Percentiles rank a stretch among this genome's conserved stretches.
Conservation (phyloP, 2,797 vertebrate genomes). For the Psittacula derbiana region DNA sequence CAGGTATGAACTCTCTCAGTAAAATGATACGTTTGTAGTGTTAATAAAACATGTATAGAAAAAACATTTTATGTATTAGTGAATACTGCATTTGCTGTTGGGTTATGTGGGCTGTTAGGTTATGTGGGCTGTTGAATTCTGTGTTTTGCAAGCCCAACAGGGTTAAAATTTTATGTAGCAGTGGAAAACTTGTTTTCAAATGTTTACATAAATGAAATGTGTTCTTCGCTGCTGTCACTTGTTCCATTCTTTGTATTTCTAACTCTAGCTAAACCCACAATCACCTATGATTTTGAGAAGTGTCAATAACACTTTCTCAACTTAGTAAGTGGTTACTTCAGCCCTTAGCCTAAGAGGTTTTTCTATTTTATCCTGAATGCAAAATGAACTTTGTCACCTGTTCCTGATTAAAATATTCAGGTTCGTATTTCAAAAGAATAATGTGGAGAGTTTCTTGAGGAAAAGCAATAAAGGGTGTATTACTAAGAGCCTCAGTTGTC, state of each 20-base stretch:
- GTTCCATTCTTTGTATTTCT: background rate
- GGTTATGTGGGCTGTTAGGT: background rate
- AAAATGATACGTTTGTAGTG: background rate
- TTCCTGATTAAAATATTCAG: background rate
- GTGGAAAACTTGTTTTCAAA: background rate
- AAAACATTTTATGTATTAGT: background rate
- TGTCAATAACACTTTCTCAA: background rate
- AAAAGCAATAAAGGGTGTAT: background rate
- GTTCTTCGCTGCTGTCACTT: background rate
- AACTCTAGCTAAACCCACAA: background rate
- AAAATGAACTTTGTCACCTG: background rate
- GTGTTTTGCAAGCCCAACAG: background rate
- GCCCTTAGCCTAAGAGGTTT: background rate
- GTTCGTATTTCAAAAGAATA: background rate
- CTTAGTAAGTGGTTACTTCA: background rate
- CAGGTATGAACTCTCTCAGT: slow-evolving; percentile 79
- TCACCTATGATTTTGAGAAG: background rate
- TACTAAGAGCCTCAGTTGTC: background rate
- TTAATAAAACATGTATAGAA: background rate
- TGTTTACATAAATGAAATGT: background rate
- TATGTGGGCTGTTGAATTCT: background rate
- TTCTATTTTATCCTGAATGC: background rate
- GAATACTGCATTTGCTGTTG: background rate
- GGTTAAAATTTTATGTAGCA: background rate
- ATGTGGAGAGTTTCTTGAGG: background rate